Base-by-base conservation (phyloP, 2,888 invertebrate species). In the Zele albiditarsus region DNA sequence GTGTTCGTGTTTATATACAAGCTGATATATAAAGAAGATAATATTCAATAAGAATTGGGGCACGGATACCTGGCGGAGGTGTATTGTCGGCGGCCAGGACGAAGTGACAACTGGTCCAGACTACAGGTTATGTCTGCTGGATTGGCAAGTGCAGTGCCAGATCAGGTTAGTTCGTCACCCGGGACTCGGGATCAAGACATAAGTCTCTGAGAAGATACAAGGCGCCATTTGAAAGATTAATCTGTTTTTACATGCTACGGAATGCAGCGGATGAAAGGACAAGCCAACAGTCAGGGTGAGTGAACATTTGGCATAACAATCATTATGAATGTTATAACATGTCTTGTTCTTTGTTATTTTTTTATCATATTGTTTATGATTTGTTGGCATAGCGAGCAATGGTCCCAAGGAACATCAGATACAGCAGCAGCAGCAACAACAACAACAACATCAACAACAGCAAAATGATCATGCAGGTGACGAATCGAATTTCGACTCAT, bases 261-360 rank as follows among this genome's bases (percentile, higher is more conserved):
- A 86, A 89, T 89, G 89, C 89, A 89, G 89, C 89, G 89, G 89
- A 89, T 89, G 89, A 89, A 89, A 86, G 89, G 89, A 86, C 89
- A 89, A 84, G 82, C 88, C 81, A 88, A 88, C 83, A 89, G 84
- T 86, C 89, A 89, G 87, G 88, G 89, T 89, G 81, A 87, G 86
- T 82, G 65, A 16, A 23, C 3, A 63, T 14, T 33, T 25, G 8
- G 14, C 12, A 2, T n/a, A n/a, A 2, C 5, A 3, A 4, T 16
- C 12, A 27, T 27, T 25, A 10, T 12, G 3, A 14, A 12, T 27
- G 14, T 16, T 2, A 58, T 25, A 27, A 25, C 16, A 10, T 58
- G 12, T 28, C 16, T 65, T 65, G 14, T 33, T 38, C 58, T 73
- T 42, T n/a, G 71, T 53, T 6, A 10, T 71, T 46, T n/a, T 46